phyloP scores from a whole-genome alignment of 2,888 invertebrate genomes.

The Drosophila birchii region DNA sequence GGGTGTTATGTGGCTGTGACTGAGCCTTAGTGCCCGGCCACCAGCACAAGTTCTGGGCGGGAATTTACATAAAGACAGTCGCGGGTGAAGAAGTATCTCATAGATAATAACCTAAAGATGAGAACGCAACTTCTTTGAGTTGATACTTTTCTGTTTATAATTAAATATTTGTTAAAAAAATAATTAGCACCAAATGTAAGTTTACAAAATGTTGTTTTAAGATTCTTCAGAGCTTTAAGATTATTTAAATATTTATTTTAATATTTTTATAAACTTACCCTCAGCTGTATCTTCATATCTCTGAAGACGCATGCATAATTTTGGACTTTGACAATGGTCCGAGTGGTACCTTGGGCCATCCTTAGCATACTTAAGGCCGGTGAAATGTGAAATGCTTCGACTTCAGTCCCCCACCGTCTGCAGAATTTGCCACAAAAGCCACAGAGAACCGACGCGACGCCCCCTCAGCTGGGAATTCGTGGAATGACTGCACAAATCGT shows the following conservation, averaged over 20 bases:
- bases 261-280: background rate
- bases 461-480: conserved; percentile 72
- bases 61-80: conserved; percentile 19
- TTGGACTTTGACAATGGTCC: conserved; percentile 72
- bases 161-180: background rate
- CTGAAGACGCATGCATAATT: conserved; percentile 74
- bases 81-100: background rate
- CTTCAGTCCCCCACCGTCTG: conserved; percentile 16
- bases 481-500: conserved; percentile 78
- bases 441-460: conserved; percentile 51
- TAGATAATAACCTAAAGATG: background rate
- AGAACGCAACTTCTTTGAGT: background rate
- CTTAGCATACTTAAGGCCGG: conserved; percentile 73
- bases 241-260: background rate
- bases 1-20: conserved; percentile 65
- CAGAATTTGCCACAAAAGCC: conserved; percentile 59
- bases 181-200: background rate
- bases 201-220: background rate
- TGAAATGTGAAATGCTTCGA: conserved; percentile 72
- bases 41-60: background rate
- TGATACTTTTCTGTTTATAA: background rate
- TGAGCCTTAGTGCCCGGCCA: conserved; percentile 19
- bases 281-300: conserved; percentile 39
- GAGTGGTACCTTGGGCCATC: conserved; percentile 57
- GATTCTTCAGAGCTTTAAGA: background rate